Conservation (phyloP, 2,113 vertebrate species). For the Strigops habroptila region DNA sequence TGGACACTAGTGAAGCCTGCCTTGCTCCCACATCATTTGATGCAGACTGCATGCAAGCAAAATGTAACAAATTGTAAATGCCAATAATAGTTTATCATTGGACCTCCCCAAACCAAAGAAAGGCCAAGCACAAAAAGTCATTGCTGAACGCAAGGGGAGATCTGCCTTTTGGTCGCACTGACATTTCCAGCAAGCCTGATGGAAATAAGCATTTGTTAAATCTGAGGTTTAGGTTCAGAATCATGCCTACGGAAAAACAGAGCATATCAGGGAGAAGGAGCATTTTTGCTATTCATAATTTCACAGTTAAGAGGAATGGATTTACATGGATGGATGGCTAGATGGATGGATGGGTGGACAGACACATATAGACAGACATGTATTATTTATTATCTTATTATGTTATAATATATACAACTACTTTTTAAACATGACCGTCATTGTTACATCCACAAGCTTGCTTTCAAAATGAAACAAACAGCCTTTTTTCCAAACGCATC, state of each 20-base stretch:
- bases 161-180: not conserved
- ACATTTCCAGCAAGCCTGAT: not conserved
- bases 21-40: not conserved
- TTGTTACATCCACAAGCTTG: not conserved
- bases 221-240: not conserved
- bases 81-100: not conserved
- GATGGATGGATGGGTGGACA: constrained; percentile 14
- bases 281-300: not conserved
- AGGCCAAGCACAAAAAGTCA: not conserved
- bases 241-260: not conserved
- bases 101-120: not conserved
- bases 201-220: not conserved
- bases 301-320: not conserved
- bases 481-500: not conserved
- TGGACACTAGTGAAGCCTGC: not conserved
- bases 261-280: not conserved
- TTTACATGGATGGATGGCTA: constrained; percentile 31
- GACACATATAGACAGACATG: constrained; percentile 29
- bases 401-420: constrained; percentile 41
- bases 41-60: not conserved
- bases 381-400: constrained; percentile 54
- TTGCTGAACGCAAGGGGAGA: not conserved
- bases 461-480: not conserved
- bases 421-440: not conserved
- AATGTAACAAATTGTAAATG: not conserved